Evolutionary conservation across 2,797 vertebrate species (phyloP).

Genomic region (Acomys russatus): DNA sequence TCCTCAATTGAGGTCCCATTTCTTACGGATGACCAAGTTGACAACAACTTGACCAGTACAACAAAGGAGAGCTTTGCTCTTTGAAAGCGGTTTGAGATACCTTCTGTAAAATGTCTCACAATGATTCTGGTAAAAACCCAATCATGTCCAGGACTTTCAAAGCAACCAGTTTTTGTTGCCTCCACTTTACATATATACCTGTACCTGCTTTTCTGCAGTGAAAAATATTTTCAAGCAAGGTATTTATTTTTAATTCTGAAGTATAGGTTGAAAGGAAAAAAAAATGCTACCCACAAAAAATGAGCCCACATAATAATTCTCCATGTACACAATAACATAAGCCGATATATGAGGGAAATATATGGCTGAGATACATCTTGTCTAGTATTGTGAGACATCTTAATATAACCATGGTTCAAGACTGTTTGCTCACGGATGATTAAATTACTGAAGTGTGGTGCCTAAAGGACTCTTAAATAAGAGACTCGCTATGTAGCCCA

Average conservation of each 20-base stretch:
- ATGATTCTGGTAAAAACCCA: background rate
- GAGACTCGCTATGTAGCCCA: background rate
- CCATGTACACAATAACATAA: background rate
- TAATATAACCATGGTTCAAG: background rate
- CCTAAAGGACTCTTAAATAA: background rate
- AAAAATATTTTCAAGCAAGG: background rate
- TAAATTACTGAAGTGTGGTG: too few species aligned
- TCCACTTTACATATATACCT: background rate
- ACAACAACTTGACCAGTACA: background rate
- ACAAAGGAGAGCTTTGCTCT: background rate
- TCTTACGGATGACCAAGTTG: background rate
- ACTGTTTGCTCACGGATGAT: background rate
- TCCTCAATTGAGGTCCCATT: background rate
- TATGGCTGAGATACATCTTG: background rate
- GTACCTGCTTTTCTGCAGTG: background rate
- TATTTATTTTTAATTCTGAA: background rate
- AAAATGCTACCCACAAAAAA: background rate
- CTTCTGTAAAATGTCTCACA: accelerated
- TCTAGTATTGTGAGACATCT: background rate
- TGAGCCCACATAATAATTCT: background rate
- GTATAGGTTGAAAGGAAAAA: background rate
- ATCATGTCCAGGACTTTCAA: background rate
- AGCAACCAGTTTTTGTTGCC: background rate
- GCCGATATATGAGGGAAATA: accelerated
- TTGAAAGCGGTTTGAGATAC: background rate